Base-by-base conservation (phyloP, 2,797 vertebrate genomes). In the Megalops cyprinoides region DNA sequence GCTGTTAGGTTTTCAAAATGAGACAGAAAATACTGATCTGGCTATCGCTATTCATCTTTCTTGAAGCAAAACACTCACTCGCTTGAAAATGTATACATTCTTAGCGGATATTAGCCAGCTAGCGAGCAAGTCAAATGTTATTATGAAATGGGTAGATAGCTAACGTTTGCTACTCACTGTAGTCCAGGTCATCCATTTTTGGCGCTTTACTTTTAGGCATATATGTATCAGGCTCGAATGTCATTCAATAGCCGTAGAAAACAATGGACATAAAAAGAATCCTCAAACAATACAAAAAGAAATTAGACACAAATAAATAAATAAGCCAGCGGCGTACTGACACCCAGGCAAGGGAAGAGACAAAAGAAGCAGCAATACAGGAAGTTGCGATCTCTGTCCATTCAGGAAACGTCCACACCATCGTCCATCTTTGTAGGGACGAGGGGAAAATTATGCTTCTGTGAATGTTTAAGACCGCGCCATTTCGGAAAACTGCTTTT, bases 191-290 rank as follows among this genome's bases (percentile, higher is more conserved):
- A 91, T 95, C 95, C 95, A 95, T 95, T 92, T 95, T 95, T 85
- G 94, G 95, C 85, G 95, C 91, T 95, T 95, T 95, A 92, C 91
- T 95, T 93, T 95, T 95, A 94, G 94, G 95, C 95, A 95, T 95
- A 92, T 94, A 95, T 94, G 93, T 91, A 88, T 94, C 93, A 93
- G 93, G 94, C 88, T 94, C 93, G 94, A 95, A 90, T 93, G 94
- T 95, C 95, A 95, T 95, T 93, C 94, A 95, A 93, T 87, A 84
- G 92, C 87, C 76, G 87, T 83, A 89, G 83, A 93, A 93, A 91
- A 62, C 79, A 77, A 79, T 56, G 92, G 92, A 94, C 94, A 95
- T 95, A 94, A 93, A 82, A 82, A 94, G 95, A 94, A 94, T 93
- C 93, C 92, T 87, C 86, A 83, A 86, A 31, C n/a, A 62, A 76